These are phyloP conservation scores for Myotis planiceps DNA, from an alignment of 2,797 vertebrate genomes.

Conservation along the genomic window DNA sequence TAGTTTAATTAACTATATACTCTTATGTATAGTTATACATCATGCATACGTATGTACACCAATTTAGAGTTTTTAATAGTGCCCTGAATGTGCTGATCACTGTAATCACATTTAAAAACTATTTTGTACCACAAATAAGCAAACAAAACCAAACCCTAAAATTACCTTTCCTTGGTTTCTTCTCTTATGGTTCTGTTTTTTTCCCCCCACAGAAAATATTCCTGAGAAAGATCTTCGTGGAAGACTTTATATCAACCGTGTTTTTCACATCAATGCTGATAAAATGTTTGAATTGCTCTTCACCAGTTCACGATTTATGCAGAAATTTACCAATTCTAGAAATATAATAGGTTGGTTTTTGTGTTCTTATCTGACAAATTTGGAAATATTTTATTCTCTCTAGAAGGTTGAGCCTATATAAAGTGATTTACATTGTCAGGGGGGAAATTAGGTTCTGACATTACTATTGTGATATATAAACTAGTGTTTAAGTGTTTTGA, in stretches of 20 bases:
- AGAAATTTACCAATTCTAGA: conserved; percentile 91
- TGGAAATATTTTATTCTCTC: conserved; percentile 40
- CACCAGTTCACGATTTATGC: conserved; percentile 93
- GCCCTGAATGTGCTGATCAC: neutral
- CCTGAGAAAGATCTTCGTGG: conserved; percentile 89
- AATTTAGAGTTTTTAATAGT: conserved; percentile 35
- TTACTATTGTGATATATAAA: conserved; percentile 49
- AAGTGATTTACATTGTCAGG: neutral
- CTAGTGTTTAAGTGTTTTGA: conserved; percentile 31
- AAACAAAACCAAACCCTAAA: neutral
- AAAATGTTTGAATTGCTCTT: conserved; percentile 98
- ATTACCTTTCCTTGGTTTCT: conserved; percentile 48
- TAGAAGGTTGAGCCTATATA: conserved; percentile 8
- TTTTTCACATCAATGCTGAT: conserved; percentile 94
- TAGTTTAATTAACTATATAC: neutral
- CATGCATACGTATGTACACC: neutral
- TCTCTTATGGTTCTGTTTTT: conserved; percentile 66
- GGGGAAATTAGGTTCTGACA: conserved; percentile 13
- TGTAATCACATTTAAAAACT: conserved; percentile 53
- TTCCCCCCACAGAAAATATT: conserved; percentile 83
- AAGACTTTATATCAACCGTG: conserved; percentile 92
- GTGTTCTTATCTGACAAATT: conserved; percentile 51
- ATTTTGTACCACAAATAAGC: conserved; percentile 12
- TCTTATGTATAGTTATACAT: neutral
- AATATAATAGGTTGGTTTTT: conserved; percentile 92